phyloP scores from a whole-genome alignment of 2,888 invertebrate genomes.

The Entomobrya proxima region DNA sequence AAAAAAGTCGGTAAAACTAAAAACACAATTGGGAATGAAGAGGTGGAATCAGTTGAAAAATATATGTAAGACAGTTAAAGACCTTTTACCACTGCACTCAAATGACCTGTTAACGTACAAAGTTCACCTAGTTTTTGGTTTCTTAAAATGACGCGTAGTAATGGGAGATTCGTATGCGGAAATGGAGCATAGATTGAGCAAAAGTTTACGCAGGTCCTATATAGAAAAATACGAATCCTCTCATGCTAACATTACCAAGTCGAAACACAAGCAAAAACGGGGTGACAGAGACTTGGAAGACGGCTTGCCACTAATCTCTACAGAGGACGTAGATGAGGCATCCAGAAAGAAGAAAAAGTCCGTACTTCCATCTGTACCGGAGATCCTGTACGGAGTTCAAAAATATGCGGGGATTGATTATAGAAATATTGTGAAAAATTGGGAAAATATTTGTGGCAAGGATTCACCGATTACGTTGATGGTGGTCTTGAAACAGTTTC shows the following conservation, averaged over 20 bases:
- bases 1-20: slow-evolving; percentile 3
- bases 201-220: slow-evolving; percentile 8
- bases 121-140: no score
- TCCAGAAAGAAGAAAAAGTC: not conserved
- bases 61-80: not conserved
- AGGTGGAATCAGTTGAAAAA: not conserved
- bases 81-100: not conserved
- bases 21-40: slow-evolving; percentile 28
- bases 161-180: not conserved
- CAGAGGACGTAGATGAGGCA: slow-evolving; percentile 1
- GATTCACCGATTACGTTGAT: slow-evolving; percentile 63
- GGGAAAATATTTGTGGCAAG: slow-evolving; percentile 56
- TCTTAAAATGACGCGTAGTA: no score
- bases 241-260: no score
- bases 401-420: slow-evolving; percentile 57
- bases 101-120: no score
- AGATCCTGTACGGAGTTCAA: slow-evolving; percentile 65
- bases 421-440: slow-evolving; percentile 43
- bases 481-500: slow-evolving; percentile 57
- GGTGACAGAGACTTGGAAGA: not conserved
- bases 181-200: not conserved
- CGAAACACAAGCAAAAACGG: not conserved
- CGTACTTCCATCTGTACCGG: slow-evolving; percentile 42
- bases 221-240: not conserved
- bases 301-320: not conserved